A percentile compares a stretch with the other conserved stretches of the same genome.
phyloP scores from a whole-genome alignment of 2,888 invertebrate genomes.

The Pristionchus fissidentatus region DNA sequence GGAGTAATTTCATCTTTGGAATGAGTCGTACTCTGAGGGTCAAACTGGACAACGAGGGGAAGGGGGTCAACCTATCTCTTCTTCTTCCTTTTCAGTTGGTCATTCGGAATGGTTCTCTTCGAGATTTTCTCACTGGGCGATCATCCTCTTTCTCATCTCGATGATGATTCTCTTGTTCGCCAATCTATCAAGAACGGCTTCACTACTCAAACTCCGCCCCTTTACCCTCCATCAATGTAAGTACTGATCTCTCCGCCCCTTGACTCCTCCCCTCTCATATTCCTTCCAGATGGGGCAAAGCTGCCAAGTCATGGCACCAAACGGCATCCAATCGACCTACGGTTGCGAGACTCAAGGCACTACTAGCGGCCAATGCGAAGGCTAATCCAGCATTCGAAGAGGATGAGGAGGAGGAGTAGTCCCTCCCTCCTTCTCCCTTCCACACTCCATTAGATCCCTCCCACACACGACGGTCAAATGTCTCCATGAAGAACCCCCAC shows the following conservation, averaged over 20 bases:
- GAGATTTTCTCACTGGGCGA: constrained; percentile 46
- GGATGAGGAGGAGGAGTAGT: constrained; percentile 16
- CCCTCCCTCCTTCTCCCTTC: background rate
- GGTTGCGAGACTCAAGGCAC: background rate
- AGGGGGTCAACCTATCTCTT: background rate
- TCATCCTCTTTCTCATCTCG: constrained; percentile 30
- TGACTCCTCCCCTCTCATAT: constrained; percentile 13
- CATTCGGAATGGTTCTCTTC: constrained; percentile 40
- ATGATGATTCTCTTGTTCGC: constrained; percentile 6
- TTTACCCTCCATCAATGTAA: constrained; percentile 38
- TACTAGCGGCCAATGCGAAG: background rate
- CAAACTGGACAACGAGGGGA: background rate
- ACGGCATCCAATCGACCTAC: constrained; percentile 36
- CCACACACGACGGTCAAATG: no score
- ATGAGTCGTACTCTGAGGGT: background rate
- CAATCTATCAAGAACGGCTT: constrained; percentile 17
- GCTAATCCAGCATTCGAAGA: constrained; percentile 16
- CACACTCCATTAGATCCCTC: background rate
- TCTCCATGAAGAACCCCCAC: no score
- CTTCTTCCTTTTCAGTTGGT: background rate
- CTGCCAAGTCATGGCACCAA: constrained; percentile 21
- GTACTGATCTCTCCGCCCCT: constrained; percentile 21
- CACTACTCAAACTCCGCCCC: constrained; percentile 12
- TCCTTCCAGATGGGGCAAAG: constrained; percentile 28
- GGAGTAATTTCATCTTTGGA: constrained; percentile 23